Evolutionary conservation across 1,140 invertebrate genomes (phyloP).

Genomic region (Rhopalosiphum padi): DNA sequence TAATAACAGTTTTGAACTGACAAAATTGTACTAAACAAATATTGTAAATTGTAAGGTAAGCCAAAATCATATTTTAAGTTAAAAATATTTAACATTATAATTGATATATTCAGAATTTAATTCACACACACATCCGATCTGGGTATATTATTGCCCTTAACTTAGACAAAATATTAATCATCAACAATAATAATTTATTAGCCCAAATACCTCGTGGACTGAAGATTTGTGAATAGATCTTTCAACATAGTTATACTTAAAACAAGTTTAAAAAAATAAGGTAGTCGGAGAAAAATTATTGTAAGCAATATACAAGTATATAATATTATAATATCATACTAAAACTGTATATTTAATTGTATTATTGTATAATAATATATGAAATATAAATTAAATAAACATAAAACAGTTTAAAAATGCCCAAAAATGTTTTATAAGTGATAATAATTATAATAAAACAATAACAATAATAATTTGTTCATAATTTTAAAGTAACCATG

Average conservation of each 20-base stretch:
- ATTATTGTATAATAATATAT: background rate
- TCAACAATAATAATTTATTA: too few relatives aligned
- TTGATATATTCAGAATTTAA: too few relatives aligned
- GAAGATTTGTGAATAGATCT: background rate
- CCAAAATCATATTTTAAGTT: too few relatives aligned
- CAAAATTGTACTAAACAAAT: too few relatives aligned
- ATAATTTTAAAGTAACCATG: background rate
- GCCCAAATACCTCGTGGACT: too few relatives aligned
- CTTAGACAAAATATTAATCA: too few relatives aligned
- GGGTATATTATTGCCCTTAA: too few relatives aligned
- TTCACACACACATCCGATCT: too few relatives aligned
- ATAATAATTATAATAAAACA: slow-evolving; percentile 23
- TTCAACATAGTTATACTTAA: background rate
- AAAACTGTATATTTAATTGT: background rate
- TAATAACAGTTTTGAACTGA: too few relatives aligned
- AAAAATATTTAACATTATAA: too few relatives aligned
- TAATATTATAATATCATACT: background rate
- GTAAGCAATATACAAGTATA: background rate
- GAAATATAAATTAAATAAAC: background rate
- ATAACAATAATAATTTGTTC: background rate
- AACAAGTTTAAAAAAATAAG: background rate
- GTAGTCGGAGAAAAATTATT: background rate
- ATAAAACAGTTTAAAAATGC: background rate
- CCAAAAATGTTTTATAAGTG: background rate
- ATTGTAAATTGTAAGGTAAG: too few relatives aligned